Percentiles rank a stretch among this genome's conserved stretches.
phyloP scores from a whole-genome alignment of 1,140 invertebrate species.

The Rhagoletis pomonella region DNA sequence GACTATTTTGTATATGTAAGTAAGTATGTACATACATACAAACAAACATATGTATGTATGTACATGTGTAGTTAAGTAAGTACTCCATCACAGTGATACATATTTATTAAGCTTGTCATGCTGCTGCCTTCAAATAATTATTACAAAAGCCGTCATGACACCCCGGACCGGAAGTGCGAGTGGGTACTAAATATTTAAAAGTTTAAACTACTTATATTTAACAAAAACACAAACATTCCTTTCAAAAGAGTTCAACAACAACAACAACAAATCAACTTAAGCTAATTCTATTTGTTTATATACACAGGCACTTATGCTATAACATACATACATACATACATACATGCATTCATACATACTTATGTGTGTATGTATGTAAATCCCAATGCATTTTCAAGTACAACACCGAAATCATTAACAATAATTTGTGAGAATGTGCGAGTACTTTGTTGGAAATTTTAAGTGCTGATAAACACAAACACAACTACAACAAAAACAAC shows the following conservation, averaged over 20 bases:
- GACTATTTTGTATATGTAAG: background rate
- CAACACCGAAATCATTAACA: background rate
- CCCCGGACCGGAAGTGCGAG: background rate
- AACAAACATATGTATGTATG: too few species aligned
- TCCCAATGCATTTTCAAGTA: background rate
- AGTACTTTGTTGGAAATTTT: background rate
- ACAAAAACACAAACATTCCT: slow-evolving; percentile 42
- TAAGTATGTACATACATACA: background rate
- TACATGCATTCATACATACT: background rate
- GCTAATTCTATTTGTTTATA: slow-evolving; percentile 43
- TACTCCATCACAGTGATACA: slow-evolving; percentile 35
- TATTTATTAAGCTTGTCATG: slow-evolving; percentile 46
- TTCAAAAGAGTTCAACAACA: slow-evolving; percentile 27
- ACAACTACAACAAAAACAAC: background rate
- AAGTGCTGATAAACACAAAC: too few species aligned
- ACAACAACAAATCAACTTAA: background rate
- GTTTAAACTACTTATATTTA: background rate
- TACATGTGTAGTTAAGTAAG: background rate
- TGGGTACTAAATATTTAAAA: background rate
- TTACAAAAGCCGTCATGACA: slow-evolving; percentile 8
- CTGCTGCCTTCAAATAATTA: background rate
- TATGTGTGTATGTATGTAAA: background rate
- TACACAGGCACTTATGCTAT: background rate
- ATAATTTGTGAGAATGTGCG: background rate
- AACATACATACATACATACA: slow-evolving; percentile 1